Evolutionary conservation across 2,113 vertebrate species (phyloP).

Genomic region (Carlito syrichta): DNA sequence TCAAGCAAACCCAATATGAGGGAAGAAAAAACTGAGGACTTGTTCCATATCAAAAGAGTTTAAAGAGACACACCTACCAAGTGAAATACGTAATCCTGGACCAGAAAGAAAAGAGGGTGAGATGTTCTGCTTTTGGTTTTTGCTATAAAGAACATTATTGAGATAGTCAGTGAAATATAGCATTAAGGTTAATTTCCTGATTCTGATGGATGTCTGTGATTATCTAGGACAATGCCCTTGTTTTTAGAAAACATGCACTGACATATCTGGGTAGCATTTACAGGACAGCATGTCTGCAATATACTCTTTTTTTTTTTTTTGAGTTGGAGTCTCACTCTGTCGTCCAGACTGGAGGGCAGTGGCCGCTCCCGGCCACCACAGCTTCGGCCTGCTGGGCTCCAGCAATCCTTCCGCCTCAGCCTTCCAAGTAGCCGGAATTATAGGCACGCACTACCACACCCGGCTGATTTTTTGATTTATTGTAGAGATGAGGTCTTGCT

Average conservation of each 20-base stretch:
- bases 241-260: background rate
- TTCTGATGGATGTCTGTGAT: background rate
- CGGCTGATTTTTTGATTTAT: no score
- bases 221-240: background rate
- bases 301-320: no score
- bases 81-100: background rate
- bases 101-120: background rate
- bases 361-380: no score
- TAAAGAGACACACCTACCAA: background rate
- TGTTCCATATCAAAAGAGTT: background rate
- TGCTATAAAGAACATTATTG: background rate
- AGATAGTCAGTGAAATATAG: background rate
- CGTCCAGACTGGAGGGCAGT: no score
- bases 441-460: no score
- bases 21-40: background rate
- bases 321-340: no score
- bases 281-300: background rate
- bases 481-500: no score
- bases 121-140: background rate
- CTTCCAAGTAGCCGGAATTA: no score
- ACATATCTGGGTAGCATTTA: background rate
- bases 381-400: no score
- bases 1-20: background rate
- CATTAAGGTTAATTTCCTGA: background rate
- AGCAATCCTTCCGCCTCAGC: no score